These are phyloP conservation scores for Condylostylus longicornis DNA, from an alignment of 1,140 invertebrate genomes.

Conservation along the genomic window DNA sequence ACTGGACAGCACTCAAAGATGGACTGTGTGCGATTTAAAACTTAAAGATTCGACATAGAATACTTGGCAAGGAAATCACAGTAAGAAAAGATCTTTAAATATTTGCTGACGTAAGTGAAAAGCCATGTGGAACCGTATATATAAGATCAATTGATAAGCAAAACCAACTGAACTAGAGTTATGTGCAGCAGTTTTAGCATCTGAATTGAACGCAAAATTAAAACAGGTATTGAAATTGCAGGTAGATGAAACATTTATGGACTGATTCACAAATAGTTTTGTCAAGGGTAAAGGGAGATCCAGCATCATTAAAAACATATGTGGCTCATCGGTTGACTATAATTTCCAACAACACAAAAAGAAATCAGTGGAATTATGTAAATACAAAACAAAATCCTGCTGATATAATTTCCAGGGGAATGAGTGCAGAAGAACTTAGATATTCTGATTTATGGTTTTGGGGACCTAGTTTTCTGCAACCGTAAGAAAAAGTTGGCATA, in stretches of 20 bases:
- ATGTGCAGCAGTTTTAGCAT: too few species aligned
- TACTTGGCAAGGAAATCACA: not conserved
- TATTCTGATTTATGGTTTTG: not conserved
- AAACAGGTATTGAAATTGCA: not conserved
- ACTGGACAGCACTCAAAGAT: constrained; percentile 11
- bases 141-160: too few species aligned
- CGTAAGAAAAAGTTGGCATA: not conserved
- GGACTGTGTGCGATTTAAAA: constrained; percentile 9
- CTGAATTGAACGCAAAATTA: too few species aligned
- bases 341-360: constrained; percentile 11
- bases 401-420: constrained; percentile 9
- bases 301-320: constrained; percentile 12
- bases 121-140: too few species aligned
- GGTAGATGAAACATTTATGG: not conserved
- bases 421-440: not conserved
- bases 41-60: not conserved
- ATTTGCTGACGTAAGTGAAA: constrained; percentile 24
- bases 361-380: constrained; percentile 15
- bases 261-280: constrained; percentile 6
- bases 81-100: constrained; percentile 11
- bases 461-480: not conserved
- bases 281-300: constrained; percentile 1
- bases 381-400: constrained; percentile 13
- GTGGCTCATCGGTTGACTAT: constrained; percentile 16
- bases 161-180: too few species aligned